phyloP scores from a whole-genome alignment of 2,888 invertebrate genomes.

The Lydus trimaculatus region DNA sequence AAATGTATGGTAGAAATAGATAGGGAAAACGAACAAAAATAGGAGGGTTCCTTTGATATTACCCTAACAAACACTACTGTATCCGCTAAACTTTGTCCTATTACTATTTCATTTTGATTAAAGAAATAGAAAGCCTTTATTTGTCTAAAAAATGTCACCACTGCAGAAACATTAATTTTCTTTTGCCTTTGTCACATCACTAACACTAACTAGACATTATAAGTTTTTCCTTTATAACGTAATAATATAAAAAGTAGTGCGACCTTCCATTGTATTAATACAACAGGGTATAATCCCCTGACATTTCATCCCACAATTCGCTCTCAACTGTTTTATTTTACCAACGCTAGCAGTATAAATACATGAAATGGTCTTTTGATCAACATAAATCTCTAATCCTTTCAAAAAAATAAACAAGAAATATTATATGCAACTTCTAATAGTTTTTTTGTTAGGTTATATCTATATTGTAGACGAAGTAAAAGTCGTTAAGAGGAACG shows the following conservation, averaged over 20 bases:
- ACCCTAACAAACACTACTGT: neutral
- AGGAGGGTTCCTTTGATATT: neutral
- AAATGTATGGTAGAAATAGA: neutral
- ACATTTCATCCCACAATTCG: neutral
- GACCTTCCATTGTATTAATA: constrained; percentile 6
- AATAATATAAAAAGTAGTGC: constrained; percentile 6
- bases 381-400: constrained; percentile 42
- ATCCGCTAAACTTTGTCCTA: neutral
- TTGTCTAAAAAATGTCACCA: constrained; percentile 7
- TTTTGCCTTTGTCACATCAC: neutral
- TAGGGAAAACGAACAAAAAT: neutral
- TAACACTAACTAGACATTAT: neutral
- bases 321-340: neutral
- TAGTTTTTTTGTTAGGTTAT: constrained; percentile 55
- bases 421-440: constrained; percentile 55
- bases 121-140: neutral
- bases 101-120: constrained; percentile 3
- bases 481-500: constrained; percentile 52
- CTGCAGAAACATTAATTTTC: constrained; percentile 11
- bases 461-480: constrained; percentile 53
- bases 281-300: neutral
- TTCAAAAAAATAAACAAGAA: constrained; percentile 47
- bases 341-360: neutral
- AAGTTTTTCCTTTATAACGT: neutral
- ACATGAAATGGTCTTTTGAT: constrained; percentile 12